Percentiles rank a stretch among this genome's conserved stretches.
phyloP scores from a whole-genome alignment of 2,888 invertebrate species.

The Leptura quadrifasciata region DNA sequence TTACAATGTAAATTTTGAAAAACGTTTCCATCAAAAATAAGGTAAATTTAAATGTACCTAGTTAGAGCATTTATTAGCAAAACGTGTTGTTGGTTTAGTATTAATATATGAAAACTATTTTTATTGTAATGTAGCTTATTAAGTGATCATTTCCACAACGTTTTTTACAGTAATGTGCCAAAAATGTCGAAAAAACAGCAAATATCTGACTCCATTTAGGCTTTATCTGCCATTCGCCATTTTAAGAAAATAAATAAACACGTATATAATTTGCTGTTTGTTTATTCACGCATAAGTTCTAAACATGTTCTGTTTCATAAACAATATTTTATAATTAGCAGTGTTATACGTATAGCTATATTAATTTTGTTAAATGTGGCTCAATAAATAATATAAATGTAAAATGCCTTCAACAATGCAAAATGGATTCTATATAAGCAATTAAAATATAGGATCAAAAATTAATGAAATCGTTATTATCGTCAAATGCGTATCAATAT shows the following conservation, averaged over 20 bases:
- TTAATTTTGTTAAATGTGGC: slow-evolving; percentile 61
- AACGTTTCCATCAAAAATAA: slow-evolving; percentile 68
- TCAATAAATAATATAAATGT: slow-evolving; percentile 64
- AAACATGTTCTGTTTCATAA: slow-evolving; percentile 13
- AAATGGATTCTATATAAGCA: slow-evolving; percentile 61
- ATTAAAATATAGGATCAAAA: slow-evolving; percentile 22
- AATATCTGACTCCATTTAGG: slow-evolving; percentile 46
- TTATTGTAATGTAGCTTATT: slow-evolving; percentile 43
- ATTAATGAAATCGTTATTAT: slow-evolving; percentile 13
- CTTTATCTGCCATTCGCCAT: slow-evolving; percentile 9
- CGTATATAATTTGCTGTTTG: slow-evolving; percentile 6
- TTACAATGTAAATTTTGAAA: slow-evolving; percentile 53
- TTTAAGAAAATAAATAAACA: background rate
- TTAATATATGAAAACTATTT: slow-evolving; percentile 47
- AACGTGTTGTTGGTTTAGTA: slow-evolving; percentile 58
- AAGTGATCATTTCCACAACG: slow-evolving; percentile 42
- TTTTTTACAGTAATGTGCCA: slow-evolving; percentile 48
- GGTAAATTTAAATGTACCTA: slow-evolving; percentile 59
- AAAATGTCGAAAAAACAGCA: slow-evolving; percentile 37
- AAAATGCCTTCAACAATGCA: slow-evolving; percentile 70
- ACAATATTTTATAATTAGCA: slow-evolving; percentile 27
- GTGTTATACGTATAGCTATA: slow-evolving; percentile 50
- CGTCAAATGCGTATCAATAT: slow-evolving; percentile 1
- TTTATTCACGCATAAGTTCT: slow-evolving; percentile 13
- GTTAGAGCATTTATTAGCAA: slow-evolving; percentile 51